These are phyloP conservation scores for Candidula unifasciata DNA, from an alignment of 2,888 invertebrate species.

Conservation along the genomic window DNA sequence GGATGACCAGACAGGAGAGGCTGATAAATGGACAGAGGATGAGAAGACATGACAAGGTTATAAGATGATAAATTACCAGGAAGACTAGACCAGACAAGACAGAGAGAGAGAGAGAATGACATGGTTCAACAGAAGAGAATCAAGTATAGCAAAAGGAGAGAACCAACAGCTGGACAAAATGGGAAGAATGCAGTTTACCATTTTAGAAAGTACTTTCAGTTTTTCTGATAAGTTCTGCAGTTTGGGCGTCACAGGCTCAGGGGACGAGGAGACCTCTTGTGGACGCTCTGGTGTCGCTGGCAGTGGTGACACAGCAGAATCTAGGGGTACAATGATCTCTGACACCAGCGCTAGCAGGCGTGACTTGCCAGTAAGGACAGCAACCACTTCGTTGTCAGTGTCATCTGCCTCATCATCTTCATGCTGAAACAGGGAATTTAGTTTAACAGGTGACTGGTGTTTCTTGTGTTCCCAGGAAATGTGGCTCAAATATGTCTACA, in stretches of 20 bases:
- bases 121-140: neutral
- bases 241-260: slow-evolving; percentile 36
- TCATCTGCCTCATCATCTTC: slow-evolving; percentile 24
- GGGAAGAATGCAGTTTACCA: slow-evolving; percentile 25
- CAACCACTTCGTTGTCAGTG: slow-evolving; percentile 17
- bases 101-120: neutral
- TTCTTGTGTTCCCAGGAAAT: no score
- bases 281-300: slow-evolving; percentile 47
- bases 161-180: neutral
- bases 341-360: slow-evolving; percentile 20
- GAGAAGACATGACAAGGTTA: no score
- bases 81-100: neutral
- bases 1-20: no score
- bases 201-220: slow-evolving; percentile 40
- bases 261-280: slow-evolving; percentile 22
- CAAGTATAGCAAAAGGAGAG: neutral
- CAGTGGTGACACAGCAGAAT: slow-evolving; percentile 50
- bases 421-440: slow-evolving; percentile 21
- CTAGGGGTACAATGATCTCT: slow-evolving; percentile 23
- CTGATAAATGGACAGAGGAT: no score
- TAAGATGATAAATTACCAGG: no score
- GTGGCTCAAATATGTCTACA: no score
- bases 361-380: slow-evolving; percentile 20
- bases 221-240: slow-evolving; percentile 47
- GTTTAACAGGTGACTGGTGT: no score